phyloP scores from a whole-genome alignment of 2,888 invertebrate species.

The Acrobasis repandana region DNA sequence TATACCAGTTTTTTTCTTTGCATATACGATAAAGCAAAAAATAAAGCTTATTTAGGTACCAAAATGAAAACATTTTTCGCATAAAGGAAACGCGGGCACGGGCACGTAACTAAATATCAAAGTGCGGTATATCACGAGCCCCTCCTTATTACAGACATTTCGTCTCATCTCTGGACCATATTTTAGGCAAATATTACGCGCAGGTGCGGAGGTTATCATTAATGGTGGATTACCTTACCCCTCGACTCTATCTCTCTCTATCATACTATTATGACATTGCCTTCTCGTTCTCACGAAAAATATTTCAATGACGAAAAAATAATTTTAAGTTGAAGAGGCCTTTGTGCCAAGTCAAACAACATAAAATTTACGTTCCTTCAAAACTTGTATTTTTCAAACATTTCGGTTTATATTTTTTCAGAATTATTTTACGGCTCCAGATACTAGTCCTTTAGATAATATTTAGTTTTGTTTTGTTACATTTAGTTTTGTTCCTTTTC shows the following conservation, averaged over 20 bases:
- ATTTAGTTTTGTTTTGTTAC: too few species aligned
- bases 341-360: not conserved
- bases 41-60: not conserved
- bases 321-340: slow-evolving; percentile 16
- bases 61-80: slow-evolving; percentile 9
- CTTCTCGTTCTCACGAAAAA: slow-evolving; percentile 38
- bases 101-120: slow-evolving; percentile 9
- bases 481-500: too few species aligned
- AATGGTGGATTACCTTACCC: slow-evolving; percentile 66
- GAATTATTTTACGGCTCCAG: too few species aligned
- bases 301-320: slow-evolving; percentile 40
- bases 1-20: too few species aligned
- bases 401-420: too few species aligned
- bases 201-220: slow-evolving; percentile 74
- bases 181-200: slow-evolving; percentile 59
- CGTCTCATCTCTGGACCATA: slow-evolving; percentile 54
- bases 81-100: not conserved
- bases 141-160: slow-evolving; percentile 45
- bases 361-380: not conserved
- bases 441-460: too few species aligned
- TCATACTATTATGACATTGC: slow-evolving; percentile 20
- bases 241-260: slow-evolving; percentile 40
- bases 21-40: too few species aligned
- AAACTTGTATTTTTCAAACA: not conserved
- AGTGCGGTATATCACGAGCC: slow-evolving; percentile 20